phyloP scores from a whole-genome alignment of 2,888 invertebrate species.

The Nymphalis c-album region DNA sequence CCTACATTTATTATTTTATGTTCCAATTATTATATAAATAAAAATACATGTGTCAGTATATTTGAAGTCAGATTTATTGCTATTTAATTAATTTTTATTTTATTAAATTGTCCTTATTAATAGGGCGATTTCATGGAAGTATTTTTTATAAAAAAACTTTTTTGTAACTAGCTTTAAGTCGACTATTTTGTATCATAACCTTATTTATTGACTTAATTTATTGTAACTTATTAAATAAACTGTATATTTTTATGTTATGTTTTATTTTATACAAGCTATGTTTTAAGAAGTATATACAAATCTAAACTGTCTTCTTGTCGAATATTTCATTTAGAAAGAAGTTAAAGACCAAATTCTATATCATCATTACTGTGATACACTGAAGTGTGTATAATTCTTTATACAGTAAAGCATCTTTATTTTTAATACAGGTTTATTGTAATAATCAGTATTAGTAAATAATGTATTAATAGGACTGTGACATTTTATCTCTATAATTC shows the following conservation, averaged over 20 bases:
- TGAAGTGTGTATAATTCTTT: too few relatives aligned
- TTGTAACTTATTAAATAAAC: constrained; percentile 24
- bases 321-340: too few relatives aligned
- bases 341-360: too few relatives aligned
- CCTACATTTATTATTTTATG: too few relatives aligned
- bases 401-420: too few relatives aligned
- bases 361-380: too few relatives aligned
- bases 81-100: not conserved
- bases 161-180: constrained; percentile 26
- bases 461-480: too few relatives aligned
- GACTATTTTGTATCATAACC: constrained; percentile 25
- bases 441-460: too few relatives aligned
- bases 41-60: not conserved
- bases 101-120: constrained; percentile 16
- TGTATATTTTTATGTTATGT: not conserved
- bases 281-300: not conserved
- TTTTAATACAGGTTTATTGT: too few relatives aligned
- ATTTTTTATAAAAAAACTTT: constrained; percentile 38
- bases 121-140: constrained; percentile 35
- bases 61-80: not conserved
- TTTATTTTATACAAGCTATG: not conserved
- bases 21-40: too few relatives aligned
- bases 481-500: too few relatives aligned
- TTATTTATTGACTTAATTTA: constrained; percentile 49
- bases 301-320: too few relatives aligned